phyloP scores from a whole-genome alignment of 2,797 vertebrate species.

The Okamejei kenojei region DNA sequence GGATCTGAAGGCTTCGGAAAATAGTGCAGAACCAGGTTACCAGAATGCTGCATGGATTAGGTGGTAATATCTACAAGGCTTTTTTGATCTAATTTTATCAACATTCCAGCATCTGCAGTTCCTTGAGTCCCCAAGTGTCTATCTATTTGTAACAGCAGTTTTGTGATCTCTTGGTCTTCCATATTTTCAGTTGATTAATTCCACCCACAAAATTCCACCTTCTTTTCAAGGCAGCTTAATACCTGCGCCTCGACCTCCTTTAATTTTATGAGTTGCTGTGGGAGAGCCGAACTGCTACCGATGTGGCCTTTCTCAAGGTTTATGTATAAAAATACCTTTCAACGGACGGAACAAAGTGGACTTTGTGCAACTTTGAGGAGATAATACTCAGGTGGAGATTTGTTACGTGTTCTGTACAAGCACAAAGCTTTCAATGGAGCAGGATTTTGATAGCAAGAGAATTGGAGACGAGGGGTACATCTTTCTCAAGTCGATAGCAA shows the following conservation, averaged over 20 bases:
- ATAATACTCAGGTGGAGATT: background rate
- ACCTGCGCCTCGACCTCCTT: background rate
- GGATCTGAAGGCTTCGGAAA: too few relatives aligned
- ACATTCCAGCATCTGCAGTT: too few relatives aligned
- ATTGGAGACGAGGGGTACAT: conserved; percentile 20
- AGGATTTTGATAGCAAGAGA: background rate
- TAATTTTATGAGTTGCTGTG: background rate
- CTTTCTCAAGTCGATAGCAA: conserved; percentile 40
- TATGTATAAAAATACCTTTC: background rate
- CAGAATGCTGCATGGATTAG: too few relatives aligned
- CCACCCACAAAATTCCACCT: background rate
- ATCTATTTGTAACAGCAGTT: background rate
- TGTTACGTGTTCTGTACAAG: background rate
- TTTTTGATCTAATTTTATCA: too few relatives aligned
- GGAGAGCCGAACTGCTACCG: background rate
- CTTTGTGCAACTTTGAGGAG: background rate
- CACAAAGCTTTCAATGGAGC: background rate
- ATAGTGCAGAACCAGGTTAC: too few relatives aligned
- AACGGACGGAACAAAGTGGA: conserved; percentile 7
- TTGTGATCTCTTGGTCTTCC: background rate
- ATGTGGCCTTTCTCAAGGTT: background rate
- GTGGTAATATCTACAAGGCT: too few relatives aligned
- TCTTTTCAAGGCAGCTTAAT: background rate
- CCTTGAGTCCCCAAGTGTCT: background rate
- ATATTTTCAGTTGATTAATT: background rate